Base-by-base conservation (phyloP, 1,140 invertebrate genomes). In the Sarcophaga bullata region DNA sequence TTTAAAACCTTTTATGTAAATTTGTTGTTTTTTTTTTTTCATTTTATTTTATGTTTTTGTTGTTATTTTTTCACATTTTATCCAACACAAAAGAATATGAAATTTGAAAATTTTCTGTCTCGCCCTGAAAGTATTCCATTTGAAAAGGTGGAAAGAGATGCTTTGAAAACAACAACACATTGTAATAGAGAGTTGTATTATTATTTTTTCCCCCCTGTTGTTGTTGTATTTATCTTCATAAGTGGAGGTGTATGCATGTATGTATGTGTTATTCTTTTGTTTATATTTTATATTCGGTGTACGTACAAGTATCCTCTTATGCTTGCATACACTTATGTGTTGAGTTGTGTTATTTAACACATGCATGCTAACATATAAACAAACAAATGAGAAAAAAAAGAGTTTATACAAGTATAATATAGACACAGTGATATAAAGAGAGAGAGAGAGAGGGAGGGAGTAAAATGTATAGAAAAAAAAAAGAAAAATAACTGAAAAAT, bases 101-200 rank as follows among this genome's bases (percentile, higher is more conserved):
- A 48, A 75, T 75, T 75, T 75, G 15, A 76, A 15, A 76, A 46
- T 73, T 76, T 76, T 76, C 47, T 49, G 49, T 47, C n/a, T 48
- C 73, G 49, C 13, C 49, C 73, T 76, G n/a, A 8, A 76, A 48
- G n/a, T 13, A n/a, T 48, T n/a, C 46, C 73, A n/a, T 37, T 37
- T 37, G 1, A 37, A 37, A 37, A 37, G 25, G 25, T 37, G 25
- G 13, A 49, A 48, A 47, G 47, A 76, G 46, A 47, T 76, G 46
- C 7, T 46, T 17, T 48, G 73, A 7, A 73, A 46, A 46, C 7
- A 73, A 46, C 8, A 76, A 3, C 47, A 75, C n/a, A 11, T 62
- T 62, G 54, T n/a, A 62, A 62, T 37, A 37, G 25, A 37, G 25
- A 62, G 11, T 58, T 58, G n/a, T n/a, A 37, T 37, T 37, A 2